phyloP scores from a whole-genome alignment of 2,797 vertebrate species.

The Cynopterus sphinx region DNA sequence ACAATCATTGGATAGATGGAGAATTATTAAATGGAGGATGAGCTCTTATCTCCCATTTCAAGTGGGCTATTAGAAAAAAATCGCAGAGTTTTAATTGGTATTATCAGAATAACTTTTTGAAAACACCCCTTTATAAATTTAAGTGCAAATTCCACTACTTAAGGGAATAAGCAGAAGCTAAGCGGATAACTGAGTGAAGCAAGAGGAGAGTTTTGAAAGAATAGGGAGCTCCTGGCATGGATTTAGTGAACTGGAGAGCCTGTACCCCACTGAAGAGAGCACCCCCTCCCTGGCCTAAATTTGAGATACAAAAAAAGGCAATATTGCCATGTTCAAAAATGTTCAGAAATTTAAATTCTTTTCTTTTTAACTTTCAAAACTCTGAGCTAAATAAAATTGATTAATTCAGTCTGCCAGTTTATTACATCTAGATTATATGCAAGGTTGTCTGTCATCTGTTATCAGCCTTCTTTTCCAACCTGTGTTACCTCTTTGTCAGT shows the following conservation, averaged over 20 bases:
- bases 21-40: neutral
- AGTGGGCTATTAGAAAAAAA: neutral
- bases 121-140: neutral
- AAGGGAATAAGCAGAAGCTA: neutral
- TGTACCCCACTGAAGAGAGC: neutral
- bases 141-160: neutral
- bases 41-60: neutral
- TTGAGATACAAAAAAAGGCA: neutral
- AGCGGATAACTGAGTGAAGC: neutral
- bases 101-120: neutral
- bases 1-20: neutral
- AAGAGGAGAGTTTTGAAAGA: neutral
- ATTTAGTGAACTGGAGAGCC: neutral
- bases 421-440: neutral
- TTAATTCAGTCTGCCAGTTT: neutral
- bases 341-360: neutral
- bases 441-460: neutral
- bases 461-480: neutral
- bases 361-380: neutral
- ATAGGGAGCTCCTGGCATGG: neutral
- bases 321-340: neutral
- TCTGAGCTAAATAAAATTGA: neutral
- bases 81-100: neutral
- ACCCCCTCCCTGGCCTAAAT: neutral
- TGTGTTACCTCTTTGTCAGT: neutral